Conservation (phyloP, 2,113 vertebrate genomes). For the Macquaria australasica region DNA sequence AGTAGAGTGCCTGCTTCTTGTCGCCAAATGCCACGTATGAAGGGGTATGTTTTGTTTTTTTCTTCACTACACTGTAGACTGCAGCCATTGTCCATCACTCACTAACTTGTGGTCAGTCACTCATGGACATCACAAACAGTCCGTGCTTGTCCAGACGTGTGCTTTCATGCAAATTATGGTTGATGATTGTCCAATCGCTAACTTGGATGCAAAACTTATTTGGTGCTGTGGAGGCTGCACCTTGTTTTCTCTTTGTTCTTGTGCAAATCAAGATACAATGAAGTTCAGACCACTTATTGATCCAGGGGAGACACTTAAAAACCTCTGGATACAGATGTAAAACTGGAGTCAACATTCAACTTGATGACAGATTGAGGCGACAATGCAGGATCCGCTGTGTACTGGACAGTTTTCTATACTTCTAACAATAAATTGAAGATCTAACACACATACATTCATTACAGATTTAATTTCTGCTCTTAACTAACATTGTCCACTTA, state of each 20-base stretch:
- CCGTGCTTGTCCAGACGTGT: background rate
- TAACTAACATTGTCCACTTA: background rate
- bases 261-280: constrained; percentile 12
- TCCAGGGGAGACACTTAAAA: background rate
- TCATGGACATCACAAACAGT: background rate
- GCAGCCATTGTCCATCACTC: background rate
- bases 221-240: background rate
- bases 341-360: background rate
- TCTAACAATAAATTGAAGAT: background rate
- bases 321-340: background rate
- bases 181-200: background rate
- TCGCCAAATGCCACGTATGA: too few species aligned
- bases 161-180: constrained; percentile 20
- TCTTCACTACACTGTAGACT: background rate
- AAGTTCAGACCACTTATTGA: background rate
- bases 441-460: background rate
- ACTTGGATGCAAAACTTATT: constrained; percentile 18
- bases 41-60: too few species aligned
- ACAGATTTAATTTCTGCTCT: background rate
- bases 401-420: background rate
- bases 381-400: background rate
- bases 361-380: background rate
- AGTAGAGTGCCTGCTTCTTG: too few species aligned
- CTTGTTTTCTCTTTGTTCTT: background rate
- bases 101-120: background rate